phyloP scores from a whole-genome alignment of 2,797 vertebrate genomes.

The Etheostoma nigrum region DNA sequence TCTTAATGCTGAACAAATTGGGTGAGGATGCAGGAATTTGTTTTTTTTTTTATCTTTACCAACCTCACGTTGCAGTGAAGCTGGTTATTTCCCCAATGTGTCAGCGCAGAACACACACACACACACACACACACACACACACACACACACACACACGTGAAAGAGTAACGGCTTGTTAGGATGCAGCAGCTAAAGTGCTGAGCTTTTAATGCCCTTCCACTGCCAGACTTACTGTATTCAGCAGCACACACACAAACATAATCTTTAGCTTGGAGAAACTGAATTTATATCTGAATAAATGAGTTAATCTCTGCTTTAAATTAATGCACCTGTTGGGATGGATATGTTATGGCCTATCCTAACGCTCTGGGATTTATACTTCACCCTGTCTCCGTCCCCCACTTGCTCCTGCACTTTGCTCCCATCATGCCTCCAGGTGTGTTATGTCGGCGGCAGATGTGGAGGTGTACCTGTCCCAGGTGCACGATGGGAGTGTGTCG shows the following conservation, averaged over 20 bases:
- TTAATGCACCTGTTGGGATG: neutral
- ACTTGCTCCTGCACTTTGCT: neutral
- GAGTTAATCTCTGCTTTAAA: neutral
- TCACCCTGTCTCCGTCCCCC: neutral
- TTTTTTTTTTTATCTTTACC: neutral
- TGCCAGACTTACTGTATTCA: slow-evolving; percentile 27
- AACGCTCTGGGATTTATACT: neutral
- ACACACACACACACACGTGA: slow-evolving; percentile 8
- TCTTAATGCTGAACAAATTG: neutral
- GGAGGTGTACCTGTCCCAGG: slow-evolving; percentile 99
- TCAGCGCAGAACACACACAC: neutral
- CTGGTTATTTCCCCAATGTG: slow-evolving; percentile 18
- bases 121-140: slow-evolving; percentile 4
- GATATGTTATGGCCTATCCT: neutral
- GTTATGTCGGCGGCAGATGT: slow-evolving; percentile 99
- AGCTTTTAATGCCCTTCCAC: slow-evolving; percentile 72
- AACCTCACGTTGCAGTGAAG: slow-evolving; percentile 19
- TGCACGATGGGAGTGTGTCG: slow-evolving; percentile 98
- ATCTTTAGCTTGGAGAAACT: slow-evolving; percentile 3
- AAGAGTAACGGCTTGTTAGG: slow-evolving; percentile 49
- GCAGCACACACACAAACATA: slow-evolving; percentile 29
- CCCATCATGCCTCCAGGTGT: slow-evolving; percentile 84
- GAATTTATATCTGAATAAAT: neutral
- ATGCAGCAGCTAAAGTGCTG: slow-evolving; percentile 70
- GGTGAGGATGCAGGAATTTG: neutral